Evolutionary conservation across 2,113 vertebrate genomes (phyloP), one percentile per base, ranked within the genome.

Genomic region (Chamaetylas fuelleborni): DNA sequence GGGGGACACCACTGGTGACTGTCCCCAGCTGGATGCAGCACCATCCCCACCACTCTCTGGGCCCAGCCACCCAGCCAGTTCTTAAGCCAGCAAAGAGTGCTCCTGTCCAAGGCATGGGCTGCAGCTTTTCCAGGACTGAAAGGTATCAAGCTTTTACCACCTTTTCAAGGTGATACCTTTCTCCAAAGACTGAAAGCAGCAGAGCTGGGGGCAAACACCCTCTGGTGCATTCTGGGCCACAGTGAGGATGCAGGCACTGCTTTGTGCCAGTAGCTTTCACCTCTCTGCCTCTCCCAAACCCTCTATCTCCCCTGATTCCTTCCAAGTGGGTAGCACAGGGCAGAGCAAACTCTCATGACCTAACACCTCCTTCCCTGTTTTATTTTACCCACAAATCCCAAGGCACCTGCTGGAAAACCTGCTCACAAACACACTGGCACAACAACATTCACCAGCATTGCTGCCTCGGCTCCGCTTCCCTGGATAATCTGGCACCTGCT

Each of bases 401-500:
- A 42, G 65, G 86, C 69, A 86, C 48, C 84, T 76, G 81, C 94
- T 92, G 91, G 65, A 87, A 90, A 93, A 92, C 40, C 56, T 91
- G 65, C 69, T 90, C 91, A 69, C 6, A 1, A 14, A 29, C 48
- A 26, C 14, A 4, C 12, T 0, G 0, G 65, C 81, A 81, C 48
- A 13, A 48, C 47, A 43, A 51, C 65, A 53, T 33, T 40, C 72
- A 65, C 43, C 25, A 8, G 71, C 92, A 65, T n/a, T 3, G 1
- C 69, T 15, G 53, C 54, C 71, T n/a, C 12, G 0, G 77, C 62
- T 72, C 84, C 0, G 3, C 84, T 65, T 42, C 20, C 81, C 87
- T 6, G 1, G 84, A 29, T 79, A 81, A 91, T 72, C 83, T 31
- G 9, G 54, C 7, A 62, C 92, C 92, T 87, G 61, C 61, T 9